Evolutionary conservation across 2,888 invertebrate species (phyloP).

Genomic region (Hemistola chrysoprasaria): DNA sequence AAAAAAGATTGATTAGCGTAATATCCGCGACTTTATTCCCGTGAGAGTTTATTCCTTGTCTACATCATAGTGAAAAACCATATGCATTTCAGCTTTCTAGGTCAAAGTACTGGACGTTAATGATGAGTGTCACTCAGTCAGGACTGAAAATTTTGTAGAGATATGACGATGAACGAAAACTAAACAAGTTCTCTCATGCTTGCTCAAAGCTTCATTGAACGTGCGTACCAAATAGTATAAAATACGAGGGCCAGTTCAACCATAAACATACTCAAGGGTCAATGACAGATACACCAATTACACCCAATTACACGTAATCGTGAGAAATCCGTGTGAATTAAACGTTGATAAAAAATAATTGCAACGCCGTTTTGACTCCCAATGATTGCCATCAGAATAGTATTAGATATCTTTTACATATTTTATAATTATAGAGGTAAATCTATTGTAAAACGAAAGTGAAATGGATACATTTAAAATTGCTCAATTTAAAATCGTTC

Average conservation of each 20-base stretch:
- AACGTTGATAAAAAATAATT: constrained; percentile 2
- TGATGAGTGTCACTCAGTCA: too few relatives aligned
- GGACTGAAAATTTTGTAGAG: too few relatives aligned
- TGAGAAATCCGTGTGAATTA: constrained; percentile 14
- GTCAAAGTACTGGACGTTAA: too few relatives aligned
- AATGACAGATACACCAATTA: constrained; percentile 16
- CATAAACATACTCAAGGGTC: constrained; percentile 10
- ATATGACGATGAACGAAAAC: too few relatives aligned
- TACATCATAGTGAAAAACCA: too few relatives aligned
- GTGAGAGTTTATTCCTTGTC: too few relatives aligned
- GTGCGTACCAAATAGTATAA: too few relatives aligned
- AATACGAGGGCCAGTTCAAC: constrained; percentile 3
- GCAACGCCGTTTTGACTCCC: constrained; percentile 2
- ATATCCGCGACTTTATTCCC: too few relatives aligned
- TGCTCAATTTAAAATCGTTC: constrained; percentile 24
- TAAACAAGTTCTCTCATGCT: too few relatives aligned
- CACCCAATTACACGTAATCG: constrained; percentile 1
- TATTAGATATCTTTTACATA: constrained; percentile 23
- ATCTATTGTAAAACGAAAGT: constrained; percentile 44
- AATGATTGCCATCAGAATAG: constrained; percentile 23
- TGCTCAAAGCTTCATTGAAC: too few relatives aligned
- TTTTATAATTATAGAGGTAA: constrained; percentile 35
- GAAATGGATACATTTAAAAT: constrained; percentile 37
- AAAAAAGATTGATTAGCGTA: too few relatives aligned
- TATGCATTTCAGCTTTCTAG: too few relatives aligned